These are phyloP conservation scores for Zosterops pallidus DNA, from an alignment of 2,113 vertebrate genomes.

Conservation along the genomic window DNA sequence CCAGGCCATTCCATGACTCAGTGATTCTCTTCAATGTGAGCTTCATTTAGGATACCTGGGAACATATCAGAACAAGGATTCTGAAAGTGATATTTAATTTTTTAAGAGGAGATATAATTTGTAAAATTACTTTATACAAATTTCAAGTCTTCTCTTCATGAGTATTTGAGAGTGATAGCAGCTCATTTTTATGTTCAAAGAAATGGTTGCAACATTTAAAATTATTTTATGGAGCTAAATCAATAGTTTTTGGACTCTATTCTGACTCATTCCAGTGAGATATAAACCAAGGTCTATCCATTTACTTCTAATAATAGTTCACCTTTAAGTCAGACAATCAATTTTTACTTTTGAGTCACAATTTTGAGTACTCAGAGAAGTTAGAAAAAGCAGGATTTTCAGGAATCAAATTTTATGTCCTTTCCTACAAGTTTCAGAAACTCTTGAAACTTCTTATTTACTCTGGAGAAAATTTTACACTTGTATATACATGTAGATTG, in stretches of 20 bases:
- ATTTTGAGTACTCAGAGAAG: background rate
- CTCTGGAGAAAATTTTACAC: background rate
- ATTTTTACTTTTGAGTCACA: background rate
- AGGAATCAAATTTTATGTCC: background rate
- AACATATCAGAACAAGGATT: background rate
- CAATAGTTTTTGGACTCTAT: background rate
- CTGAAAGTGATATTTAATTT: background rate
- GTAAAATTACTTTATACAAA: background rate
- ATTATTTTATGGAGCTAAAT: background rate
- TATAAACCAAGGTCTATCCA: background rate
- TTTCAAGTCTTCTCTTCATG: background rate
- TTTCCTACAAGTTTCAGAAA: background rate
- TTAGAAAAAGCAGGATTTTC: background rate
- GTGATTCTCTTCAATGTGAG: background rate
- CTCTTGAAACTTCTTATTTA: background rate
- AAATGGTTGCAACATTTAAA: background rate
- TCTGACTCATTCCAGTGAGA: background rate
- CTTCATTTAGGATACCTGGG: background rate
- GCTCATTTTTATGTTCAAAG: background rate
- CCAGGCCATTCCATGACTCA: background rate
- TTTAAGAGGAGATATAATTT: background rate
- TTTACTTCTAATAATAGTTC: background rate
- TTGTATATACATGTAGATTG: background rate
- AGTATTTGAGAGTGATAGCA: background rate
- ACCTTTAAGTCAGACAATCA: background rate